A percentile compares a stretch with the other conserved stretches of the same genome.
Evolutionary conservation across 2,113 vertebrate genomes (phyloP).

Genomic region (Syngnathus scovelli): DNA sequence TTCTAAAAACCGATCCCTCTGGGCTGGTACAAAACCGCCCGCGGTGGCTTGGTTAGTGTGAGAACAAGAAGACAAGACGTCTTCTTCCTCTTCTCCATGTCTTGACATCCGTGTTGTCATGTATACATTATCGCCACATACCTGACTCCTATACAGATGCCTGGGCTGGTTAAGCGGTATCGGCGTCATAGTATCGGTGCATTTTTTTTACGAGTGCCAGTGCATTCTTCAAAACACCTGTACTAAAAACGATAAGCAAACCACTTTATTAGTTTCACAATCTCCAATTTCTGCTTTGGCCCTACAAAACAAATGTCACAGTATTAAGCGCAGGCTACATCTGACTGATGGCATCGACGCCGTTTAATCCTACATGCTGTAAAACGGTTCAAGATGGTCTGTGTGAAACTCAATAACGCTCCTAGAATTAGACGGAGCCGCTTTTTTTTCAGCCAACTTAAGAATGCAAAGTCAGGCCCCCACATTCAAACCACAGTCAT

Average conservation of each 20-base stretch:
- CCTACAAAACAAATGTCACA: slow-evolving; percentile 3
- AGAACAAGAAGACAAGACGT: not conserved
- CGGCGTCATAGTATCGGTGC: not conserved
- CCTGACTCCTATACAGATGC: too few relatives aligned
- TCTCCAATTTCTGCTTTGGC: not conserved
- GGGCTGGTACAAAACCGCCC: slow-evolving; percentile 19
- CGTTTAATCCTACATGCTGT: slow-evolving; percentile 26
- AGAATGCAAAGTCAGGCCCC: not conserved
- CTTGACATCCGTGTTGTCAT: too few relatives aligned
- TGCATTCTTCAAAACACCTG: slow-evolving; percentile 16
- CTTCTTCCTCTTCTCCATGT: too few relatives aligned
- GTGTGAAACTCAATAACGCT: slow-evolving; percentile 37
- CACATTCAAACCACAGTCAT: not conserved
- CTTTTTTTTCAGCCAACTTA: slow-evolving; percentile 23
- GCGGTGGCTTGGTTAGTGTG: slow-evolving; percentile 13
- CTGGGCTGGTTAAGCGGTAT: not conserved
- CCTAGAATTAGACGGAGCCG: slow-evolving; percentile 11
- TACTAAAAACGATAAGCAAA: not conserved
- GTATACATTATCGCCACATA: too few relatives aligned
- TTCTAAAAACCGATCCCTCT: slow-evolving; percentile 21
- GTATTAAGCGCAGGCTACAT: slow-evolving; percentile 23
- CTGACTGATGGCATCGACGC: slow-evolving; percentile 22
- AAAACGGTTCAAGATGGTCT: slow-evolving; percentile 44
- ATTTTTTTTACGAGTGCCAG: not conserved
- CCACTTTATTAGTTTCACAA: slow-evolving; percentile 1